These are phyloP conservation scores for Eulemur rubriventer DNA, from an alignment of 2,797 vertebrate genomes.

Conservation along the genomic window DNA sequence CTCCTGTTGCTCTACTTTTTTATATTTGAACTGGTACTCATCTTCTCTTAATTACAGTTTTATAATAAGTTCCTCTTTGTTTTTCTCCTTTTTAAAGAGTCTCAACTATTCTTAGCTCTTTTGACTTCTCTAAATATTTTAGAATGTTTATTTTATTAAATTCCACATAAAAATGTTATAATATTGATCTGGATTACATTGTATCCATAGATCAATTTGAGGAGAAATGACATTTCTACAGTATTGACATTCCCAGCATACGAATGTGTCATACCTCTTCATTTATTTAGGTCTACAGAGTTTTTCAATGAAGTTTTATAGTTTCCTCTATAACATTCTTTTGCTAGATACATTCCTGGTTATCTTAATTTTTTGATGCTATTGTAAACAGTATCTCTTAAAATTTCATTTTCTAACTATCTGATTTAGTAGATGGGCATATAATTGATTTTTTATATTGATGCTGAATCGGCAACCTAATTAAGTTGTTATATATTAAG, in stretches of 20 bases:
- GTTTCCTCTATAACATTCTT: conserved; percentile 1
- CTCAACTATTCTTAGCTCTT: conserved; percentile 1
- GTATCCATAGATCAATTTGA: not conserved
- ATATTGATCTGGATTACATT: not conserved
- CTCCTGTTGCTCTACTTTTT: not conserved
- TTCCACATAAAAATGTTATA: conserved; percentile 13
- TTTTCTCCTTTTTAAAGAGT: not conserved
- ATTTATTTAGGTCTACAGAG: not conserved
- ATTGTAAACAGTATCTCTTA: not conserved
- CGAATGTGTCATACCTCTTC: not conserved
- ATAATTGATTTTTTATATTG: not conserved
- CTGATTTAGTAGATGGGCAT: not conserved
- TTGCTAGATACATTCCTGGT: not conserved
- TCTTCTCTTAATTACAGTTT: not conserved
- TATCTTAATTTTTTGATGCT: conserved; percentile 17
- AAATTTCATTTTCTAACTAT: conserved; percentile 21
- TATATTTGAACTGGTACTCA: fast-evolving
- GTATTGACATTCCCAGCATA: not conserved
- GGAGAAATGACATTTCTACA: conserved; percentile 23
- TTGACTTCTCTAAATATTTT: conserved; percentile 8
- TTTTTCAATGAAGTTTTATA: not conserved
- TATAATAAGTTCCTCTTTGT: not conserved
- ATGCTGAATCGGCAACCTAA: not conserved
- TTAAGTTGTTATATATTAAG: conserved; percentile 22
- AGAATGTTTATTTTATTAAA: conserved; percentile 28